Percentiles rank a stretch among this genome's conserved stretches.
Evolutionary conservation across 2,797 vertebrate genomes (phyloP).

Genomic region (Artibeus jamaicensis): DNA sequence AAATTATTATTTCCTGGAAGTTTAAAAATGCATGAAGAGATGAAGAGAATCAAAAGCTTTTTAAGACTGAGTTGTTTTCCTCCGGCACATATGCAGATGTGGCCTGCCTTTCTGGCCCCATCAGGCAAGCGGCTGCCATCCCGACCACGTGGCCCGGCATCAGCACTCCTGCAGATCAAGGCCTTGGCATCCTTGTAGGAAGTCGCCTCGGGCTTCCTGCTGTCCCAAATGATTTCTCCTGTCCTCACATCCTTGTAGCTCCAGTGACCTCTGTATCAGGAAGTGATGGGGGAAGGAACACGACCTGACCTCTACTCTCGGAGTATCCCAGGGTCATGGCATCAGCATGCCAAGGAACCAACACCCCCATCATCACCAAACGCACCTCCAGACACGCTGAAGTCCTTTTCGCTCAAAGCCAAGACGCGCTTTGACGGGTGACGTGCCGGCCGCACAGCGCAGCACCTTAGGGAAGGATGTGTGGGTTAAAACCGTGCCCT

Average conservation of each 20-base stretch:
- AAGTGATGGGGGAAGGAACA: neutral
- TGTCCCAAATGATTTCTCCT: neutral
- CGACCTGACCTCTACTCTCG: neutral
- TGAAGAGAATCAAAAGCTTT: conserved; percentile 41
- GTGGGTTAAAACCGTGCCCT: neutral
- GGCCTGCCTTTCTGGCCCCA: neutral
- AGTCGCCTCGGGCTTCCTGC: neutral
- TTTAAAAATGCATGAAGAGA: conserved; percentile 64
- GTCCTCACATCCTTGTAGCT: neutral
- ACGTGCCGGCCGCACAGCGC: accelerated
- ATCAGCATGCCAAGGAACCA: neutral
- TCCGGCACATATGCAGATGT: neutral
- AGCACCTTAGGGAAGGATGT: neutral
- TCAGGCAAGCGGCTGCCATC: neutral
- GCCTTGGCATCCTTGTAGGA: neutral
- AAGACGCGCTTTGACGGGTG: neutral
- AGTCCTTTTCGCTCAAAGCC: neutral
- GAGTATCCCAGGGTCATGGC: neutral
- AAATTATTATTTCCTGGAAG: conserved; percentile 73
- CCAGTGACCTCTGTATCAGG: neutral
- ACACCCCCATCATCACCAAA: neutral
- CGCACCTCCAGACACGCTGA: neutral
- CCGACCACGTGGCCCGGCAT: neutral
- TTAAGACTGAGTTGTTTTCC: conserved; percentile 39
- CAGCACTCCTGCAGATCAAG: neutral